These are phyloP conservation scores for Apocrypta bakeri DNA, from an alignment of 1,140 invertebrate species.

Conservation along the genomic window DNA sequence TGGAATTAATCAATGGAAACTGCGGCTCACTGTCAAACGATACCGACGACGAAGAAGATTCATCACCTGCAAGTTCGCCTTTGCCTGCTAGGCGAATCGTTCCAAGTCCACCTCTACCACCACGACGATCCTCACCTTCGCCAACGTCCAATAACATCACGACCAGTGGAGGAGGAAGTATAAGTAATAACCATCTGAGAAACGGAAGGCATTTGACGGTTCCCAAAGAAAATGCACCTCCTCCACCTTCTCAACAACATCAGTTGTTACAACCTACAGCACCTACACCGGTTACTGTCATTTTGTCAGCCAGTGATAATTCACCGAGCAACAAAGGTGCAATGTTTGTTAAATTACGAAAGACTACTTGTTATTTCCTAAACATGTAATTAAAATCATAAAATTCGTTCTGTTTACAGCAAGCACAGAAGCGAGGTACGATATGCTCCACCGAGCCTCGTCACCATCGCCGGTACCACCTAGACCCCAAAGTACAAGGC, in stretches of 20 bases:
- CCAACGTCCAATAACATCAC: constrained; percentile 60
- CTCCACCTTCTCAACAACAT: constrained; percentile 60
- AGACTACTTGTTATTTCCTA: not conserved
- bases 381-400: not conserved
- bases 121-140: constrained; percentile 78
- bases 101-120: constrained; percentile 79
- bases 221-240: constrained; percentile 75
- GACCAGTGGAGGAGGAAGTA: not conserved
- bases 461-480: constrained; percentile 66
- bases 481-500: constrained; percentile 59
- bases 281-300: constrained; percentile 64
- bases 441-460: constrained; percentile 70
- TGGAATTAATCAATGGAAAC: constrained; percentile 71
- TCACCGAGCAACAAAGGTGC: constrained; percentile 69
- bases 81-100: constrained; percentile 67
- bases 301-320: constrained; percentile 64
- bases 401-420: constrained; percentile 1
- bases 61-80: constrained; percentile 76
- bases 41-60: constrained; percentile 68
- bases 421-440: constrained; percentile 70
- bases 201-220: constrained; percentile 71
- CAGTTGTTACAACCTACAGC: constrained; percentile 60
- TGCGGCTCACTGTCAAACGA: constrained; percentile 69
- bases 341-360: not conserved
- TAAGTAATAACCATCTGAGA: not conserved